Conservation (phyloP, 2,888 invertebrate species). For the Tyria jacobaeae region DNA sequence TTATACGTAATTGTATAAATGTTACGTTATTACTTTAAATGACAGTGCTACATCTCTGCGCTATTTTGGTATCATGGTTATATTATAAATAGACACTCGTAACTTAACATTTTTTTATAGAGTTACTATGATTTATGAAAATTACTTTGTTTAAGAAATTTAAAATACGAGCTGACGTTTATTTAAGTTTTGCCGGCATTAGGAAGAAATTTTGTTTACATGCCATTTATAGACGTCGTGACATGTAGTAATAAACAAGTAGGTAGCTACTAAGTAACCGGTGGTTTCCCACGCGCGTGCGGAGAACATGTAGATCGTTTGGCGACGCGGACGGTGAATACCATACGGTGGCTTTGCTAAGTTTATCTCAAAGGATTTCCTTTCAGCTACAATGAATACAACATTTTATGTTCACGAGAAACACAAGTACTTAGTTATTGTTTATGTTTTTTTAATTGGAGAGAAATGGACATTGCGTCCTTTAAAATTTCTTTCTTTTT, state of each 20-base stretch:
- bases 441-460: not conserved
- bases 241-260: not conserved
- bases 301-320: conserved; percentile 60
- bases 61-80: conserved; percentile 14
- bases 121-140: conserved; percentile 29
- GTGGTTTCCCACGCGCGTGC: conserved; percentile 61
- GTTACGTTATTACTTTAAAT: conserved; percentile 21
- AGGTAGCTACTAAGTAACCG: conserved; percentile 55
- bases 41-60: conserved; percentile 9
- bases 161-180: too few relatives aligned
- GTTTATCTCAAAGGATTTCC: conserved; percentile 41
- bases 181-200: too few relatives aligned
- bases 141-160: conserved; percentile 15
- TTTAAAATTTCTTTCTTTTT: too few relatives aligned
- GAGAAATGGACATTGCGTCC: not conserved
- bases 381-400: conserved; percentile 15
- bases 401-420: not conserved
- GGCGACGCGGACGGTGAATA: conserved; percentile 57
- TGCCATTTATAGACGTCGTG: not conserved
- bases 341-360: conserved; percentile 23
- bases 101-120: conserved; percentile 20
- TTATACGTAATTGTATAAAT: conserved; percentile 17
- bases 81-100: conserved; percentile 27
- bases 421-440: not conserved
- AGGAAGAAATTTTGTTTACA: conserved; percentile 24